Evolutionary conservation across 2,113 vertebrate genomes (phyloP).

Genomic region (Strigops habroptila): DNA sequence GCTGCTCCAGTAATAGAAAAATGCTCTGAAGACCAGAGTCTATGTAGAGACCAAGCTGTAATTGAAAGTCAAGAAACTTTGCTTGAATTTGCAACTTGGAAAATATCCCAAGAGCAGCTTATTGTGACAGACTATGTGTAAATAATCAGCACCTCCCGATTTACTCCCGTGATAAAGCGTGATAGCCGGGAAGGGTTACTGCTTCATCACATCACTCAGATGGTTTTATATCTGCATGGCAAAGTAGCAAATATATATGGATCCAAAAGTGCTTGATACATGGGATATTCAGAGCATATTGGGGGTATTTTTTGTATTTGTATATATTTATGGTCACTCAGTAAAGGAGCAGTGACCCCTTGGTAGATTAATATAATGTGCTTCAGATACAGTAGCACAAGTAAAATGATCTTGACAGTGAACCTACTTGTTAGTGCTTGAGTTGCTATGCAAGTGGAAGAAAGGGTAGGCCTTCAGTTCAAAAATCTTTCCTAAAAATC

Average conservation of each 20-base stretch:
- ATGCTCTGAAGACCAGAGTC: background rate
- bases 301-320: background rate
- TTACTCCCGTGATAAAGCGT: background rate
- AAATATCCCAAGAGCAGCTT: background rate
- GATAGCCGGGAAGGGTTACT: background rate
- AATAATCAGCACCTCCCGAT: background rate
- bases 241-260: background rate
- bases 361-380: background rate
- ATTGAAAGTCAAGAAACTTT: background rate
- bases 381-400: background rate
- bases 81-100: background rate
- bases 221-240: background rate
- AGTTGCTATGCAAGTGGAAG: background rate
- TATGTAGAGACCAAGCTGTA: background rate
- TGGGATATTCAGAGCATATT: background rate
- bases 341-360: background rate
- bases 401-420: background rate
- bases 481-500: background rate
- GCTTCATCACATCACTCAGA: background rate
- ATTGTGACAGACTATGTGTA: background rate
- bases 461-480: background rate
- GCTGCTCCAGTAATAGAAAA: background rate
- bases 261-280: background rate
- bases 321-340: conserved; percentile 2
- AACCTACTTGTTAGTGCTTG: conserved; percentile 19